phyloP scores from a whole-genome alignment of 2,888 invertebrate species.

The Smittia sp. region DNA sequence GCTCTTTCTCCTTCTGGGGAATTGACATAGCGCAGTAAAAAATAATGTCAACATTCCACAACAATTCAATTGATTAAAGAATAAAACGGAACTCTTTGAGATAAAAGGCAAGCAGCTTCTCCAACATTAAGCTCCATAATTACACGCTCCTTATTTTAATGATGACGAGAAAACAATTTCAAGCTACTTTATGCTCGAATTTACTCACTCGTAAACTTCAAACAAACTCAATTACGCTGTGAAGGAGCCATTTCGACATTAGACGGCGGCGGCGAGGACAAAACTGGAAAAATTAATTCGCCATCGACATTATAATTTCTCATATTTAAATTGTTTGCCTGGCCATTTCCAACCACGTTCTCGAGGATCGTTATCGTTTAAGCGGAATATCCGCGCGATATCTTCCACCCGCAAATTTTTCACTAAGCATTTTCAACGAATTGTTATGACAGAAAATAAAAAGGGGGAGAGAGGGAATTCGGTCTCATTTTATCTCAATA shows the following conservation, averaged over 20 bases:
- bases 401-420: not conserved
- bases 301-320: slow-evolving; percentile 12
- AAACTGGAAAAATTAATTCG: not conserved
- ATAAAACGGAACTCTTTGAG: not conserved
- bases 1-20: not conserved
- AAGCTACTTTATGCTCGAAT: not conserved
- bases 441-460: not conserved
- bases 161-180: no score
- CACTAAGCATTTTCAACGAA: slow-evolving; percentile 7
- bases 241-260: not conserved
- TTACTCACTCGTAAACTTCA: no score
- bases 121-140: no score
- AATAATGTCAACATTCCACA: slow-evolving; percentile 7
- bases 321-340: slow-evolving; percentile 7
- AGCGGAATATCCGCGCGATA: not conserved
- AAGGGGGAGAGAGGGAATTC: not conserved
- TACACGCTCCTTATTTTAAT: no score
- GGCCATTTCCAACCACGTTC: not conserved
- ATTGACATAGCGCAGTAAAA: not conserved
- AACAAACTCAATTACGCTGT: not conserved
- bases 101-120: no score
- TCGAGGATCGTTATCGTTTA: slow-evolving; percentile 14
- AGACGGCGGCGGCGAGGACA: not conserved
- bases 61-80: slow-evolving; percentile 9
- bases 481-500: slow-evolving; percentile 14